phyloP scores from a whole-genome alignment of 2,888 invertebrate species.

The Lasioglossum leucozonium region DNA sequence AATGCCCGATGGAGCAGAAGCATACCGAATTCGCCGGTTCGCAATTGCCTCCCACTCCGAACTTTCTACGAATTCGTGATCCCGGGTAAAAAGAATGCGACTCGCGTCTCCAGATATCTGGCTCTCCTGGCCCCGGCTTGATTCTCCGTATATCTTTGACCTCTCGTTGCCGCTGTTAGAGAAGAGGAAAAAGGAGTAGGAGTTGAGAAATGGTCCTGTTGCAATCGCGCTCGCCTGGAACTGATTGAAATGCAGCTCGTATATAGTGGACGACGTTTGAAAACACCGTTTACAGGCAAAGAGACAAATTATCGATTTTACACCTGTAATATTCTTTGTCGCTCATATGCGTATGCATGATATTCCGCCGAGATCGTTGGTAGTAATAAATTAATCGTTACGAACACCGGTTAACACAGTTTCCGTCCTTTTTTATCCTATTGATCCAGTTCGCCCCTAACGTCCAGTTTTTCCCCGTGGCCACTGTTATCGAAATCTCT shows the following conservation, averaged over 20 bases:
- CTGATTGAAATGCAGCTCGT: conserved; percentile 10
- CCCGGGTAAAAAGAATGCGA: neutral
- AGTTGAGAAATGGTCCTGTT: conserved; percentile 3
- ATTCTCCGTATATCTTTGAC: conserved; percentile 25
- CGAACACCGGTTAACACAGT: conserved; percentile 23
- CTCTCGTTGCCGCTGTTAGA: neutral
- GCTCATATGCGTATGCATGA: conserved; percentile 19
- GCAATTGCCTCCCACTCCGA: conserved; percentile 71
- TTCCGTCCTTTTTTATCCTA: neutral
- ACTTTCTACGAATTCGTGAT: conserved; percentile 10
- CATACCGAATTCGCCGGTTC: conserved; percentile 60
- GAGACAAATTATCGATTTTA: conserved; percentile 11
- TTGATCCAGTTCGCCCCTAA: neutral
- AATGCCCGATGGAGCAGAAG: conserved; percentile 47
- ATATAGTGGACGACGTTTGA: neutral
- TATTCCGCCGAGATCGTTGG: conserved; percentile 8
- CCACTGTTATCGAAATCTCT: conserved; percentile 33
- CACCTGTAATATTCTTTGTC: conserved; percentile 24
- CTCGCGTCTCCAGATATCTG: no score
- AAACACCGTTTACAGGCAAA: conserved; percentile 19
- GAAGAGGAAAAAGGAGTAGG: neutral
- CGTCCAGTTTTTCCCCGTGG: conserved; percentile 12
- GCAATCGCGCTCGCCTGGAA: neutral
- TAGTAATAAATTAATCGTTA: conserved; percentile 43
- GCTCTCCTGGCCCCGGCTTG: neutral